A percentile compares a stretch with the other conserved stretches of the same genome.
Evolutionary conservation across 2,113 vertebrate species (phyloP).

Genomic region (Anoplopoma fimbria): DNA sequence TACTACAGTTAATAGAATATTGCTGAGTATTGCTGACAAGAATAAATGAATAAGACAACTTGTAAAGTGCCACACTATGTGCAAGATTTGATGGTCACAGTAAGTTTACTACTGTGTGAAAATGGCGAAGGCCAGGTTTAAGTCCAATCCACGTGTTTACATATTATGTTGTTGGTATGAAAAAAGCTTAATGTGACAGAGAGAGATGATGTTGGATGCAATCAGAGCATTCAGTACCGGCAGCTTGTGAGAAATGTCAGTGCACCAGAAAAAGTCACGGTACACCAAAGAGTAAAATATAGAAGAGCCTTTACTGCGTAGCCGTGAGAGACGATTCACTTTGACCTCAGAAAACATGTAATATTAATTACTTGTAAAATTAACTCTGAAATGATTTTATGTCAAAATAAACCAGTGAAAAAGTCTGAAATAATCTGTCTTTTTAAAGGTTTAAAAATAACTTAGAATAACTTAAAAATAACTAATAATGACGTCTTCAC

Average conservation of each 20-base stretch:
- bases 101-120: background rate
- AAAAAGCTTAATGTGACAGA: background rate
- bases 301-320: background rate
- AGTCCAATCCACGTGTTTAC: background rate
- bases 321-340: background rate
- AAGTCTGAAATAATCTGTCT: background rate
- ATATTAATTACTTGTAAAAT: slow-evolving; percentile 12
- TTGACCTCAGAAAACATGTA: background rate
- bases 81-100: background rate
- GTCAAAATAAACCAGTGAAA: slow-evolving; percentile 2
- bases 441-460: background rate
- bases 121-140: background rate
- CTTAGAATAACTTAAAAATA: too few relatives aligned
- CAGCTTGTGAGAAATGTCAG: background rate
- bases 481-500: too few relatives aligned
- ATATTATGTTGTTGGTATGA: background rate
- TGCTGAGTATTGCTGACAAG: background rate
- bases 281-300: background rate
- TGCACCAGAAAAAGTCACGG: background rate
- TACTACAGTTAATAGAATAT: too few relatives aligned
- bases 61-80: background rate
- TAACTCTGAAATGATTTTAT: background rate
- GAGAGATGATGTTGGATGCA: background rate
- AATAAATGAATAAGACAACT: background rate
- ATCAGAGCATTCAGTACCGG: background rate